Percentiles rank a stretch among this genome's conserved stretches.
These are phyloP conservation scores for Megalopta genalis DNA, from an alignment of 1,140 invertebrate genomes.

Conservation along the genomic window DNA sequence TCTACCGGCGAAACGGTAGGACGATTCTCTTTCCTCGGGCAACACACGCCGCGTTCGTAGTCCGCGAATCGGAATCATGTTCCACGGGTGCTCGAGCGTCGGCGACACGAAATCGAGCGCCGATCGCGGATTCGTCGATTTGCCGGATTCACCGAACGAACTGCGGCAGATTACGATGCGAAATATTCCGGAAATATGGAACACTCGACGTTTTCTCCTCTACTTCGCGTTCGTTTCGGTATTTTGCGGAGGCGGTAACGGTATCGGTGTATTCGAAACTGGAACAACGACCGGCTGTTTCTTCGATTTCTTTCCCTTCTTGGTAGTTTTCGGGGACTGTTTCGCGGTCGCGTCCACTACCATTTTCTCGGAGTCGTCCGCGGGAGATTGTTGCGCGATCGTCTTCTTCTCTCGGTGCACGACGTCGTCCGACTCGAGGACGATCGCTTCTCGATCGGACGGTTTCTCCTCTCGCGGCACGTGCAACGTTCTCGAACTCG, in stretches of 20 bases:
- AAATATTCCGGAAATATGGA: neutral
- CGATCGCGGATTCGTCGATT: neutral
- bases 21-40: too few relatives aligned
- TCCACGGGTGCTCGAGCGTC: too few relatives aligned
- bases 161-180: too few relatives aligned
- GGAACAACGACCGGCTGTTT: constrained; percentile 59
- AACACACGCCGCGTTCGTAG: too few relatives aligned
- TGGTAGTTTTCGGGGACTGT: constrained; percentile 58
- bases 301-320: constrained; percentile 71
- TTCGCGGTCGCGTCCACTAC: constrained; percentile 37
- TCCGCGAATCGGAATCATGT: too few relatives aligned
- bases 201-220: neutral
- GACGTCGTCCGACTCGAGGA: neutral
- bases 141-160: too few relatives aligned
- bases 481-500: neutral
- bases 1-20: too few relatives aligned
- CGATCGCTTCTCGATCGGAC: neutral
- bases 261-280: constrained; percentile 72
- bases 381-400: neutral
- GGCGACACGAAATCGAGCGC: neutral
- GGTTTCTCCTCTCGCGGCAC: neutral
- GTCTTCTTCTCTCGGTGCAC: neutral
- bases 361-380: constrained; percentile 11
- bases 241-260: constrained; percentile 60
- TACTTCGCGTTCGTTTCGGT: constrained; percentile 27